Evolutionary conservation across 2,888 invertebrate species (phyloP).

Genomic region (Colletes collaris): DNA sequence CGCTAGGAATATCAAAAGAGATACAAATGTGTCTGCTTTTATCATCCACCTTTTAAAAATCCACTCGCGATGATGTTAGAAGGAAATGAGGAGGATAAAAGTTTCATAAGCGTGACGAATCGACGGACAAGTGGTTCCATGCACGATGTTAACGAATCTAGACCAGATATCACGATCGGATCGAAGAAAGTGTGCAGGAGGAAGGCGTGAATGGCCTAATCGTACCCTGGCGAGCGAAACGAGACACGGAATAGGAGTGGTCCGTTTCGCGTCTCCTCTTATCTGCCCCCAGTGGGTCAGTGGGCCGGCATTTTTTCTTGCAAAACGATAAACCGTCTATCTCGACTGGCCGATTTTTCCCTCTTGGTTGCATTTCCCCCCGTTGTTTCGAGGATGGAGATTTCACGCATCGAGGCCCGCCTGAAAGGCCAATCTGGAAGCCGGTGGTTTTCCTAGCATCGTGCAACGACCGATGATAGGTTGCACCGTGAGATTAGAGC

Average conservation of each 20-base stretch:
- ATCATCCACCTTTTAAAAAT: too few species aligned
- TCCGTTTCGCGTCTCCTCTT: slow-evolving; percentile 28
- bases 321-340: slow-evolving; percentile 31
- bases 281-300: slow-evolving; percentile 60
- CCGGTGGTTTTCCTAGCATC: slow-evolving; percentile 2
- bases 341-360: slow-evolving; percentile 56
- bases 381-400: slow-evolving; percentile 57
- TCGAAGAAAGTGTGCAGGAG: slow-evolving; percentile 22
- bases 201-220: slow-evolving; percentile 45
- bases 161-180: slow-evolving; percentile 23
- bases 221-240: slow-evolving; percentile 14
- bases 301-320: slow-evolving; percentile 59
- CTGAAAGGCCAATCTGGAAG: neutral
- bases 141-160: slow-evolving; percentile 33
- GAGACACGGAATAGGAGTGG: slow-evolving; percentile 30
- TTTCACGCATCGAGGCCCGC: slow-evolving; percentile 69
- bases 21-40: too few species aligned
- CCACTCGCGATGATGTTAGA: too few species aligned
- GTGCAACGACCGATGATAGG: slow-evolving; percentile 42
- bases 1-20: too few species aligned
- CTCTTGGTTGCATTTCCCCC: slow-evolving; percentile 57
- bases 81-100: too few species aligned
- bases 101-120: slow-evolving; percentile 39
- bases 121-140: slow-evolving; percentile 23
- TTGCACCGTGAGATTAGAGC: slow-evolving; percentile 32